Base-by-base conservation (phyloP, 2,888 invertebrate species). In the Autographa pulchrina region DNA sequence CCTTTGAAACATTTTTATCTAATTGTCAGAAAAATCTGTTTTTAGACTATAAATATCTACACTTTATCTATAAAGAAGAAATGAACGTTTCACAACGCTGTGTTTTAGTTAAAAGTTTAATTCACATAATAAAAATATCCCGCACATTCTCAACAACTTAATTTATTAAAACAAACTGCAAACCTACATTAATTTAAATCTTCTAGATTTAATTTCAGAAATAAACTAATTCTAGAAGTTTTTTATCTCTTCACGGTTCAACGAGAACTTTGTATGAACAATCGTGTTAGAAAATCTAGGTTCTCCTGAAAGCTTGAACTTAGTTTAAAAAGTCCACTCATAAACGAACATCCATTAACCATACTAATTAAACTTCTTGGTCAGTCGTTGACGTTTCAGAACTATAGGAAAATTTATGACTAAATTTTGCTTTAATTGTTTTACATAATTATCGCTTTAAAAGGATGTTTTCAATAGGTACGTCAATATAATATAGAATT, bases 331-430 rank as follows among this genome's bases (percentile, higher is more conserved):
- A 81, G 69, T 77, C 68, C 74, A 72, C 79, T 81, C 78, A 60
- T 67, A 80, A 72, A 64, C 68, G 62, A 76, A 83, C 75, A 83
- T 78, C 75, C 70, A 75, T 83, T 78, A 81, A 52, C 54, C 68
- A 68, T 62, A 31, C 73, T 69, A 71, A 74, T 84, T 75, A 74
- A 78, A 81, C 71, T 72, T 75, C 71, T 68, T 62, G 70, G 32
- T 56, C 65, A 66, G 73, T 61, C 60, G 35, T 64, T 62, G 60
- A 77, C 68, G 68, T 66, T 35, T n/a, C 63, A 68, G 72, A 64
- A 77, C 65, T 68, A 64, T 81, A 52, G 67, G 54, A 72, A 68
- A 66, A 56, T 58, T 59, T 62, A 68, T 31, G 58, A 64, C 18
- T 65, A 52, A 14, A 68, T 77, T 25, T 61, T 59, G 32, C 35